A percentile compares a stretch with the other conserved stretches of the same genome.
These are phyloP conservation scores for Acanthurus lineatus DNA, from an alignment of 2,797 vertebrate genomes.

Conservation along the genomic window DNA sequence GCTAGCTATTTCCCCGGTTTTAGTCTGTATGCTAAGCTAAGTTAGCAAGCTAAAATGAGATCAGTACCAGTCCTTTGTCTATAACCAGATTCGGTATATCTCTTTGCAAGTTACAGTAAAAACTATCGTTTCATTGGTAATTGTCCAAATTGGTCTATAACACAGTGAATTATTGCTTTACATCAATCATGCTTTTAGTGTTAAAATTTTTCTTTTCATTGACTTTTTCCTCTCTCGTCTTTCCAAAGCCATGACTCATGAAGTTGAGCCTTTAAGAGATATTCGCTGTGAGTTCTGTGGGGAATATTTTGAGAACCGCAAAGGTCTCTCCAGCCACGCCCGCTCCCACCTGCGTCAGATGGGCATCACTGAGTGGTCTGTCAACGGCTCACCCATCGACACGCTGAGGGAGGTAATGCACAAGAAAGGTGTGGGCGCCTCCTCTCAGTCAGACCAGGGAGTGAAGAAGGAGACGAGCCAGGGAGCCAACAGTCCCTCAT, in stretches of 20 bases:
- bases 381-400: conserved; percentile 93
- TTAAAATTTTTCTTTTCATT: too few relatives aligned
- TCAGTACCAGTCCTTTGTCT: too few relatives aligned
- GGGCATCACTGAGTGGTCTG: conserved; percentile 89
- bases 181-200: background rate
- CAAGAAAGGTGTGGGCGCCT: conserved; percentile 85
- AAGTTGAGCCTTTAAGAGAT: conserved; percentile 90
- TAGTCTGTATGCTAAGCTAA: background rate
- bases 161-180: background rate
- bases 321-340: conserved; percentile 89
- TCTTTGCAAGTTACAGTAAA: background rate
- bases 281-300: conserved; percentile 91
- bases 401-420: conserved; percentile 91
- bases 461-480: conserved; percentile 90
- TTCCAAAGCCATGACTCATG: conserved; percentile 84
- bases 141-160: background rate
- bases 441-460: conserved; percentile 81
- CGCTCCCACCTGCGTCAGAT: conserved; percentile 89
- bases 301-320: conserved; percentile 90
- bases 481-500: conserved; percentile 68
- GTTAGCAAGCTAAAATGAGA: too few relatives aligned
- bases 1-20: background rate
- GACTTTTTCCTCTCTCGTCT: conserved; percentile 12
- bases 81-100: too few relatives aligned
- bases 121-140: too few relatives aligned